Evolutionary conservation across 2,888 invertebrate genomes (phyloP).

Genomic region (Liodrosophila aerea): DNA sequence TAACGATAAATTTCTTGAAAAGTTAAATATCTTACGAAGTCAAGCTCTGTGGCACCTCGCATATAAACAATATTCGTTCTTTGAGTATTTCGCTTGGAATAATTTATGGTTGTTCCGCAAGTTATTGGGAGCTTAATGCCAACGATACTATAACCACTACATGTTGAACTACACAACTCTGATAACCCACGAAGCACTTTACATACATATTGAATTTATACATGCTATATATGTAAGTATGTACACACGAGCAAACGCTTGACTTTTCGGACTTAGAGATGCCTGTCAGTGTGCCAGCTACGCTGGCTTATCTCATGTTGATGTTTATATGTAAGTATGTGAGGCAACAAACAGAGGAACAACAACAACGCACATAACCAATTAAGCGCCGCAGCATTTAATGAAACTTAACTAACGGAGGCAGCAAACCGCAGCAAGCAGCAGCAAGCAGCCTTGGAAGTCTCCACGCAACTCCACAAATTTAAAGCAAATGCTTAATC

Average conservation of each 20-base stretch:
- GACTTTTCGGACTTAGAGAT: background rate
- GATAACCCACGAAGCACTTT: no score
- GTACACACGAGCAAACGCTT: background rate
- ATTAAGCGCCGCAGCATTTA: slow-evolving; percentile 60
- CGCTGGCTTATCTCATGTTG: slow-evolving; percentile 61
- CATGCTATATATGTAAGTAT: no score
- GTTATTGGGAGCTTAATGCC: no score
- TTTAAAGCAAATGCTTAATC: slow-evolving; percentile 72
- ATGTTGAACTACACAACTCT: no score
- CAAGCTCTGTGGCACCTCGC: no score
- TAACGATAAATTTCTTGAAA: no score
- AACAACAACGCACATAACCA: slow-evolving; percentile 33
- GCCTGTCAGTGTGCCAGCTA: slow-evolving; percentile 49
- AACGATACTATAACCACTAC: no score
- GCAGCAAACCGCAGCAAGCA: slow-evolving; percentile 7
- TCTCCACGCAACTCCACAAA: slow-evolving; percentile 33
- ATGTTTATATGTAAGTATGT: slow-evolving; percentile 45
- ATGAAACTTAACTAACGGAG: slow-evolving; percentile 64
- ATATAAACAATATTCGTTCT: no score
- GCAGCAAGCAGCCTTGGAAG: background rate
- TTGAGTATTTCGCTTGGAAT: no score
- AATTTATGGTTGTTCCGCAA: no score
- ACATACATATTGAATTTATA: no score
- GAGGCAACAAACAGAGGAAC: slow-evolving; percentile 9
- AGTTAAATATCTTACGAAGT: no score